These are phyloP conservation scores for Sicus ferrugineus DNA, from an alignment of 2,888 invertebrate species.

Conservation along the genomic window DNA sequence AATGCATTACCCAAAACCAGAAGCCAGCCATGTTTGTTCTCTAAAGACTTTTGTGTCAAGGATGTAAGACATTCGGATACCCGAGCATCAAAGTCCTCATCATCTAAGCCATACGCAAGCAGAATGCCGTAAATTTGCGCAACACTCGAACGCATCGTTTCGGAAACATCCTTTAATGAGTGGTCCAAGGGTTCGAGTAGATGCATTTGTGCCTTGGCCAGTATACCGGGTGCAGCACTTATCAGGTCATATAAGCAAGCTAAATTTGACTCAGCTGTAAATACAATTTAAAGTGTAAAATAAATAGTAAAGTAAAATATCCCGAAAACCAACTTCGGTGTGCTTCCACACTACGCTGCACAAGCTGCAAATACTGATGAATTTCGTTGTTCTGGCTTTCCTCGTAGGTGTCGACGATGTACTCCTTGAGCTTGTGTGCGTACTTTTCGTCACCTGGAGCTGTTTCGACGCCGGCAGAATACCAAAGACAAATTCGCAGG, in stretches of 20 bases:
- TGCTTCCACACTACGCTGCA: conserved; percentile 72
- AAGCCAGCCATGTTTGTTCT: conserved; percentile 78
- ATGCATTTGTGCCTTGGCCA: conserved; percentile 71
- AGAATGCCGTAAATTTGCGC: conserved; percentile 80
- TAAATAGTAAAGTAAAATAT: background rate
- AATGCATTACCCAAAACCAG: conserved; percentile 76
- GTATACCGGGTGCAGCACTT: conserved; percentile 79
- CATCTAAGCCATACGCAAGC: conserved; percentile 68
- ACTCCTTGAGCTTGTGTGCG: conserved; percentile 73
- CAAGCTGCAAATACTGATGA: conserved; percentile 73
- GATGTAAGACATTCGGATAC: conserved; percentile 54
- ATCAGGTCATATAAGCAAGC: conserved; percentile 83
- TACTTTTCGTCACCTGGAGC: conserved; percentile 66
- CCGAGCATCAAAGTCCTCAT: conserved; percentile 67
- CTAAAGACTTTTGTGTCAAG: conserved; percentile 65
- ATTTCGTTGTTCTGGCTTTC: conserved; percentile 69
- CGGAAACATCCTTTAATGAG: conserved; percentile 75
- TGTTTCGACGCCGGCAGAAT: conserved; percentile 71
- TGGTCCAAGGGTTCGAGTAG: conserved; percentile 57
- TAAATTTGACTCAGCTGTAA: conserved; percentile 64
- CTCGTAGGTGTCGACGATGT: conserved; percentile 68
- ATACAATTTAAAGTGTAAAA: background rate
- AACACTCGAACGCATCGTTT: conserved; percentile 77
- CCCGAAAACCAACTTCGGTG: conserved; percentile 69
- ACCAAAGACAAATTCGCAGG: conserved; percentile 79